phyloP scores from a whole-genome alignment of 2,797 vertebrate genomes.

The Gallinago solitaria region DNA sequence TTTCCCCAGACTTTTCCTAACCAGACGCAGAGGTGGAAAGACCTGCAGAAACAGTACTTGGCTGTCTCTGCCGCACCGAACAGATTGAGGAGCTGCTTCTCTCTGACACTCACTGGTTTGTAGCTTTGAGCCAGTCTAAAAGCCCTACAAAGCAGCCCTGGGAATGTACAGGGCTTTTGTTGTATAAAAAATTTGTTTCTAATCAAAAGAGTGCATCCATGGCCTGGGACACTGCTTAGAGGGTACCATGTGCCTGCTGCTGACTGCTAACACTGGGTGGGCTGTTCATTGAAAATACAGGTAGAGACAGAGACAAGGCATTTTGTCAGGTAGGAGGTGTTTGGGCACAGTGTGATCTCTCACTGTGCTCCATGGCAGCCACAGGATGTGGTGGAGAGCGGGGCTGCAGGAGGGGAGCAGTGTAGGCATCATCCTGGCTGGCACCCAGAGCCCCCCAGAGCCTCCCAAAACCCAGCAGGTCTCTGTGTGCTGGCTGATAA shows the following conservation, averaged over 20 bases:
- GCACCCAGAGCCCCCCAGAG: neutral
- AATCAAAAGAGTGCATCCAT: accelerated
- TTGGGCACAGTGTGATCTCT: neutral
- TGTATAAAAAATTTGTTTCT: neutral
- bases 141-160: neutral
- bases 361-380: neutral
- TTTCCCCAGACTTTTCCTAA: neutral
- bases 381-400: accelerated
- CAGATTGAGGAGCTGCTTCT: neutral
- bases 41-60: neutral
- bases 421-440: accelerated
- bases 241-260: accelerated
- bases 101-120: neutral
- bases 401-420: neutral
- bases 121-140: neutral
- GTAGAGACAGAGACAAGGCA: neutral
- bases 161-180: neutral
- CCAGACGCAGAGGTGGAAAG: neutral
- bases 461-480: neutral
- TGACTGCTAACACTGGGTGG: neutral
- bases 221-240: neutral
- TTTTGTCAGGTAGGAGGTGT: neutral
- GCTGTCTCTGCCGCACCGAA: accelerated
- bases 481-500: neutral
- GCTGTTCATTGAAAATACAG: neutral